Base-by-base conservation (phyloP, 2,113 vertebrate genomes). In the Isichthys henryi region DNA sequence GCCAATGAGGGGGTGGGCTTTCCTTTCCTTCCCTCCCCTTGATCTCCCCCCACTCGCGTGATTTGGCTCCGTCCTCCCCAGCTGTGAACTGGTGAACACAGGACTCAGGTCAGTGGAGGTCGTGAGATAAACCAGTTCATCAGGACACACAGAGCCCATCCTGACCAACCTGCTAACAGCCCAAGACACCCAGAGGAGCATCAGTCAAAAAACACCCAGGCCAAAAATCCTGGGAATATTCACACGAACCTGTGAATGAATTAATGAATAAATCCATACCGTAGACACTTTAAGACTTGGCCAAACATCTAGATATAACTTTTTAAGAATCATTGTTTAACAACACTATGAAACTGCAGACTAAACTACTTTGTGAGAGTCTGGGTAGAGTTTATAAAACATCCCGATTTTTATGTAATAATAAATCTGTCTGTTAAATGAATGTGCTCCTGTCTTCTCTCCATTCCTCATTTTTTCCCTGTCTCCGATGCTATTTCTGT, bases 401-500 rank as follows among this genome's bases (percentile, higher is more conserved):
- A 45, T 46, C 27, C 35, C n/a, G 21, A 56, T 56, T 89, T 89
- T 6, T 77, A 70, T 89, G 27, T 50, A 48, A 88, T 43, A 88
- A 74, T 82, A 19, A 82, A 50, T 82, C 9, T n/a, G 31, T 48
- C 43, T 53, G 48, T 11, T 19, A 53, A 53, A 80, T 39, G 2
- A 53, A 83, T n/a, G 43, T 49, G 35, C 23, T 52, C 7, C 88
- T 50, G 50, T 43, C 70, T 43, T 89, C 49, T 15, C 35, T 82
- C 88, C 1, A 0, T 48, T n/a, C 48, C 82, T 86, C 49, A 2
- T 82, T 70, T 82, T 31, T 27, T 7, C n/a, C 45, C 48, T n/a
- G 27, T 53, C 85, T 66, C 53, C 13, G n/a, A 45, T 50, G 82
- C 89, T 89, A 89, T 89, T 89, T 89, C 52, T 89, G 31, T 83